These are phyloP conservation scores for Sipha maydis DNA, from an alignment of 2,888 invertebrate genomes.

Conservation along the genomic window DNA sequence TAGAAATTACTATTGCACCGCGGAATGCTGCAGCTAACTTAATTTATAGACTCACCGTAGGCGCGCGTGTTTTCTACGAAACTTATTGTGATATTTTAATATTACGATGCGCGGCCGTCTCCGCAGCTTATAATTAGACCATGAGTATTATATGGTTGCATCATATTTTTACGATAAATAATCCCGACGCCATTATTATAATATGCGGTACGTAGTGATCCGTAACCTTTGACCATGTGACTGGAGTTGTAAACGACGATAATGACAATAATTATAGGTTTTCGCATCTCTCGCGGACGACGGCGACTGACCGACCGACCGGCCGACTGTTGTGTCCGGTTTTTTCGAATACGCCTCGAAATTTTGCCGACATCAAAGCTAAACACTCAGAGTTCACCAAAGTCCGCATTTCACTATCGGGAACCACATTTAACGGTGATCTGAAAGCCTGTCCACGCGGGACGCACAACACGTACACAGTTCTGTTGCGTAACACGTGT, in stretches of 20 bases:
- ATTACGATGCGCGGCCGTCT: neutral
- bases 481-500: neutral
- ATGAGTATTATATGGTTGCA: neutral
- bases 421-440: neutral
- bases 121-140: neutral
- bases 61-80: neutral
- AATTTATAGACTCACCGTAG: neutral
- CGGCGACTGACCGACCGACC: neutral
- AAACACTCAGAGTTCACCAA: neutral
- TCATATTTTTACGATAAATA: neutral
- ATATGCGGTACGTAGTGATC: neutral
- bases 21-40: neutral
- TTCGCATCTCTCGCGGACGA: neutral
- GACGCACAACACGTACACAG: neutral
- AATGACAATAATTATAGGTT: conserved; percentile 31
- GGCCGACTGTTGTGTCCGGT: neutral
- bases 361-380: conserved; percentile 2
- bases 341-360: neutral
- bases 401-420: neutral
- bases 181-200: neutral
- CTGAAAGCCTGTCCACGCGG: conserved; percentile 10
- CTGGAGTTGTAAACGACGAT: conserved; percentile 14
- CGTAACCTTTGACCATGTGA: neutral
- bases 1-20: too few relatives aligned
- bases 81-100: neutral